phyloP scores from a whole-genome alignment of 2,888 invertebrate genomes.

The Idaea dimidiata region DNA sequence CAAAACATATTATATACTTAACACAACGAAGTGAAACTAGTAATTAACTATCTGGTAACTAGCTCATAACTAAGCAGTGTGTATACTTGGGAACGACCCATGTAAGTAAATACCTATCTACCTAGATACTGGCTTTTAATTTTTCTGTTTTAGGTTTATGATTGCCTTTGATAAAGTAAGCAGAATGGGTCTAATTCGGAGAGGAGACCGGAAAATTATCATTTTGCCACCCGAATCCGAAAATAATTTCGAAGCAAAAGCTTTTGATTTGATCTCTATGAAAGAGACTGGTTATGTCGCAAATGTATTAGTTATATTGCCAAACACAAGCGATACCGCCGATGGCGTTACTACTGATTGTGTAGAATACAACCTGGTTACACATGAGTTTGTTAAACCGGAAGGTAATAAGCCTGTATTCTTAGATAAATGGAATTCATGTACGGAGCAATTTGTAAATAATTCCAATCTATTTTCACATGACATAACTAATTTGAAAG shows the following conservation, averaged over 20 bases:
- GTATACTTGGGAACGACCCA: too few relatives aligned
- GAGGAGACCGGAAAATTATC: not conserved
- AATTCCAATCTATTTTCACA: conserved; percentile 1
- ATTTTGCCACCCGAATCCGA: not conserved
- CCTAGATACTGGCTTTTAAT: not conserved
- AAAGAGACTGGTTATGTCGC: not conserved
- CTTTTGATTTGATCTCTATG: not conserved
- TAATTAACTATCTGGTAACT: too few relatives aligned
- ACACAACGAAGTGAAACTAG: too few relatives aligned
- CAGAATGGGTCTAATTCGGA: not conserved
- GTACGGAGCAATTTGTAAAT: not conserved
- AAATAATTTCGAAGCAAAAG: not conserved
- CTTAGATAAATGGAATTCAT: not conserved
- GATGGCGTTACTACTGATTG: not conserved
- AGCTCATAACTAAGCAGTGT: too few relatives aligned
- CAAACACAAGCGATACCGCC: not conserved
- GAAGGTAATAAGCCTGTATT: not conserved
- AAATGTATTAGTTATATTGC: not conserved
- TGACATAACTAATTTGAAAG: not conserved
- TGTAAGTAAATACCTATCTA: too few relatives aligned
- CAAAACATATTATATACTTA: too few relatives aligned
- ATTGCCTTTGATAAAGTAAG: not conserved
- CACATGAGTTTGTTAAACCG: not conserved
- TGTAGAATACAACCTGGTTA: not conserved
- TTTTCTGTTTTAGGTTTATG: not conserved